phyloP scores from a whole-genome alignment of 2,113 vertebrate species.

The Gorilla gorilla region DNA sequence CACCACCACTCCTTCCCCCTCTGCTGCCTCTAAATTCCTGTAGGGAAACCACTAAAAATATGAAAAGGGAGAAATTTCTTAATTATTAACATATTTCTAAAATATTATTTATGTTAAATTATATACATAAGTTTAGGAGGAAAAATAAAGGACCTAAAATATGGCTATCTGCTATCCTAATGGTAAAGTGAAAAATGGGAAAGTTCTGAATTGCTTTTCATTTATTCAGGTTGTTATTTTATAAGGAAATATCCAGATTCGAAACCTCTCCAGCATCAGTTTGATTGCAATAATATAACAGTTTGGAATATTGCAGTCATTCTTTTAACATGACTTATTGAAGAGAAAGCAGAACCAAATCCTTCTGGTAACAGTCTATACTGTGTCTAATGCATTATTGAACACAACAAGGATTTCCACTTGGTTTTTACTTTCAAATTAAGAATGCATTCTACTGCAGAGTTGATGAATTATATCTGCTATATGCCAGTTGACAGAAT shows the following conservation, averaged over 20 bases:
- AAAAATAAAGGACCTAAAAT: not conserved
- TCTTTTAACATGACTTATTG: not conserved
- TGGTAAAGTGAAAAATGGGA: not conserved
- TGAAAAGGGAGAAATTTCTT: not conserved
- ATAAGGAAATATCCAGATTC: not conserved
- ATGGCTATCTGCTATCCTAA: not conserved
- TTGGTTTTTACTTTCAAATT: constrained; percentile 56
- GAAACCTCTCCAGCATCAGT: not conserved
- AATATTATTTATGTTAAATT: not conserved
- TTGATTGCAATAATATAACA: not conserved
- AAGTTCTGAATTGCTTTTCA: not conserved
- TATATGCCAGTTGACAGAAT: not conserved
- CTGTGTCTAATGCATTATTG: constrained; percentile 33
- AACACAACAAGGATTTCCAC: not conserved
- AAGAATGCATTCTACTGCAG: constrained; percentile 10
- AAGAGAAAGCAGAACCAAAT: constrained; percentile 22
- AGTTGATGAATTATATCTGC: not conserved
- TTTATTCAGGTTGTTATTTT: not conserved
- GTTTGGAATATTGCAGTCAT: constrained; percentile 36
- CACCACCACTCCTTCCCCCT: not conserved
- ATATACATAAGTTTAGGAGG: not conserved
- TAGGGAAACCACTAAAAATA: not conserved
- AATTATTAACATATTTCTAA: not conserved
- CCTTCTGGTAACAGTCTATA: not conserved
- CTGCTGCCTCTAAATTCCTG: too few species aligned